phyloP scores from a whole-genome alignment of 2,888 invertebrate species.

The Gymnocheta viridis region DNA sequence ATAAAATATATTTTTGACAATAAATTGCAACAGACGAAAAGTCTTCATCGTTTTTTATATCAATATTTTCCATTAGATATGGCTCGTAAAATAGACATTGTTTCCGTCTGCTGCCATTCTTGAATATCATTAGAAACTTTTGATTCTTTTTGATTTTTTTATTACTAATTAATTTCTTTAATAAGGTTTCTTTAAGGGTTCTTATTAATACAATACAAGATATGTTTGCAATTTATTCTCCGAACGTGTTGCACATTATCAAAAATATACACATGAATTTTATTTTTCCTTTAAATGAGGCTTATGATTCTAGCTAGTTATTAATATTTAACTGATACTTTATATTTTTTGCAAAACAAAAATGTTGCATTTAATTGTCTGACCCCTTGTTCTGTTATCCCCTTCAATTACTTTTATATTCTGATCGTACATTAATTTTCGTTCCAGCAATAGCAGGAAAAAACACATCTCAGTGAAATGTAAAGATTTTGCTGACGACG shows the following conservation, averaged over 20 bases:
- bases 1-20: too few relatives aligned
- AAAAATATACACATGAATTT: not conserved
- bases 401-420: conserved; percentile 33
- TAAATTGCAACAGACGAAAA: too few relatives aligned
- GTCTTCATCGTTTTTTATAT: not conserved
- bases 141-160: not conserved
- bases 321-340: conserved; percentile 37
- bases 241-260: conserved; percentile 7
- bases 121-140: not conserved
- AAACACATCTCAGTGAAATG: conserved; percentile 31
- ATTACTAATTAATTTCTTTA: conserved; percentile 33
- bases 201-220: not conserved
- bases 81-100: not conserved
- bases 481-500: conserved; percentile 41
- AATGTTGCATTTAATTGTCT: conserved; percentile 48
- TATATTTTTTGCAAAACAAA: not conserved
- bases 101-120: conserved; percentile 10
- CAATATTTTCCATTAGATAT: conserved; percentile 13
- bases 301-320: conserved; percentile 28
- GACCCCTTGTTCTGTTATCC: conserved; percentile 50
- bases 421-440: conserved; percentile 44
- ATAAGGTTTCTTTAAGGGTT: not conserved
- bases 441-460: conserved; percentile 27
- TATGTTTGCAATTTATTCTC: conserved; percentile 1
- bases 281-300: conserved; percentile 19